Conservation (phyloP, 23 tunicate genomes). For the Corella eumyota region DNA sequence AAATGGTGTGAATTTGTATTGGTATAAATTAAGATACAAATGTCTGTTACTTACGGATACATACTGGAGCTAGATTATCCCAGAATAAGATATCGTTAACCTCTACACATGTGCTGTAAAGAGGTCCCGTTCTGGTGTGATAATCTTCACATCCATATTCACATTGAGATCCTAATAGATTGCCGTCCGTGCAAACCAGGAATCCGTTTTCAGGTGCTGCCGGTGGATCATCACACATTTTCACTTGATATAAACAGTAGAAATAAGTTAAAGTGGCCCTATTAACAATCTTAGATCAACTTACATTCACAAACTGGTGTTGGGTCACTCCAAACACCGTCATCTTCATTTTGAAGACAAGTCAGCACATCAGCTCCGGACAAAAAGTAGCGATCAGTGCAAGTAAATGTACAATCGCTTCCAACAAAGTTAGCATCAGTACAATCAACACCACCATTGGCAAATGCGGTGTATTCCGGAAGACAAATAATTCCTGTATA, state of each 20-base stretch:
- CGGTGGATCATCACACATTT: conserved; percentile 34
- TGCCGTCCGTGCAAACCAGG: conserved; percentile 44
- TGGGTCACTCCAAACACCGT: not conserved
- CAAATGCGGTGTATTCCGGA: no score
- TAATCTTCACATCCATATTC: conserved; percentile 45
- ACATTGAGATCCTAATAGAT: conserved; percentile 51
- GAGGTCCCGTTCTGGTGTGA: conserved; percentile 60
- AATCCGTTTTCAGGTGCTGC: conserved; percentile 40
- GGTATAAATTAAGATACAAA: no score
- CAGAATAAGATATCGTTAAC: not conserved
- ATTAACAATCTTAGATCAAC: no score
- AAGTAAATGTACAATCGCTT: not conserved
- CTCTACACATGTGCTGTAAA: conserved; percentile 26
- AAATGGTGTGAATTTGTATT: no score
- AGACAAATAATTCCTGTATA: no score
- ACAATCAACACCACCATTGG: not conserved
- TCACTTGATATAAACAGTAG: no score
- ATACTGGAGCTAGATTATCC: not conserved
- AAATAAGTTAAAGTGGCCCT: no score
- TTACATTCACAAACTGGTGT: conserved; percentile 5
- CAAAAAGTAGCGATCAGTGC: not conserved
- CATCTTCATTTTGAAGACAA: not conserved
- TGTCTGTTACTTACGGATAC: not conserved
- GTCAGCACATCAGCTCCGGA: not conserved
- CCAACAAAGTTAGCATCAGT: not conserved